Conservation (phyloP, 2,888 invertebrate genomes). For the Idaea biselata region DNA sequence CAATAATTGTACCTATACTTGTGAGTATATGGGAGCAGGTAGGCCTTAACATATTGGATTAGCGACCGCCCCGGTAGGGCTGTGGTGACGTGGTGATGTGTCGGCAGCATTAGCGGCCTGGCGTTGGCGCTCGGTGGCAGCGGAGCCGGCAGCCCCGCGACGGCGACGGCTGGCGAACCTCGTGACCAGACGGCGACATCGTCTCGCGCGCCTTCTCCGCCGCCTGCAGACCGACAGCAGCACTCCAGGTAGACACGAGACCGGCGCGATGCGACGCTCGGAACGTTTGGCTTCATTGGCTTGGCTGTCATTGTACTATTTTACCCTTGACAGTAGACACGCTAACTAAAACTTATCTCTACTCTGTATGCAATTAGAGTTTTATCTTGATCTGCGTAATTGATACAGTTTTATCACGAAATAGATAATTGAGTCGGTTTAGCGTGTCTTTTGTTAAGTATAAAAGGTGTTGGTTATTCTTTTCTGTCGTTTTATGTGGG, state of each 20-base stretch:
- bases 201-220: constrained; percentile 71
- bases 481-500: constrained; percentile 46
- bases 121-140: constrained; percentile 79
- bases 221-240: constrained; percentile 70
- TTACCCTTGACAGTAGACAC: constrained; percentile 34
- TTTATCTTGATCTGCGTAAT: constrained; percentile 10
- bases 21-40: constrained; percentile 64
- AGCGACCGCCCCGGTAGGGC: constrained; percentile 57
- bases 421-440: constrained; percentile 36
- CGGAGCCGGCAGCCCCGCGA: constrained; percentile 65
- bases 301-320: constrained; percentile 50
- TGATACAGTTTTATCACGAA: background rate
- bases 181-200: constrained; percentile 68
- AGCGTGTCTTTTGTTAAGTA: constrained; percentile 46
- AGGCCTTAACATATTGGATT: constrained; percentile 47
- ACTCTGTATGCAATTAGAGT: constrained; percentile 10
- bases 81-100: constrained; percentile 79
- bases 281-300: constrained; percentile 68
- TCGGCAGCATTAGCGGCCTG: constrained; percentile 80
- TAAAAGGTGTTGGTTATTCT: constrained; percentile 61
- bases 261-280: constrained; percentile 69
- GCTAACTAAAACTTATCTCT: constrained; percentile 34
- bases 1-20: constrained; percentile 20
- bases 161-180: constrained; percentile 43
- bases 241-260: constrained; percentile 77